Conservation (phyloP, 2,797 vertebrate genomes). For the Carcharodon carcharias region DNA sequence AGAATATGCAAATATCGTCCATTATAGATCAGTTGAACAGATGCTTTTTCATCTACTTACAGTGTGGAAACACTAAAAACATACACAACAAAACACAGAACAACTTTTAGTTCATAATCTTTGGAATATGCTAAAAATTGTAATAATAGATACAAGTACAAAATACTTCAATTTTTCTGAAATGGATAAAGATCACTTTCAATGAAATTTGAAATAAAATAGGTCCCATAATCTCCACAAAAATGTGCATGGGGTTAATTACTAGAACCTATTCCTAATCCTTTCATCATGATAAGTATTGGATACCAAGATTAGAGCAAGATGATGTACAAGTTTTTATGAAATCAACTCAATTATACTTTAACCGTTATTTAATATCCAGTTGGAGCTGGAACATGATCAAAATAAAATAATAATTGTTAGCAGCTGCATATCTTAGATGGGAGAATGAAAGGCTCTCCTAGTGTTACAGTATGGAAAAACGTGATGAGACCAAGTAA, state of each 20-base stretch:
- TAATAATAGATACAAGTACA: background rate
- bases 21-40: background rate
- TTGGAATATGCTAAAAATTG: background rate
- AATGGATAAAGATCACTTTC: background rate
- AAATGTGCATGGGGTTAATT: background rate
- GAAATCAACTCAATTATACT: background rate
- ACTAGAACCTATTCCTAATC: background rate
- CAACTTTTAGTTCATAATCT: background rate
- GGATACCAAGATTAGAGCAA: background rate
- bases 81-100: background rate
- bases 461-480: background rate
- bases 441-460: background rate
- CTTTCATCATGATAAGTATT: background rate
- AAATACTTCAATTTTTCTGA: background rate
- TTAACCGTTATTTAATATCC: background rate
- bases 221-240: background rate
- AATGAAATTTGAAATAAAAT: background rate
- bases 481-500: background rate
- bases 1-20: background rate
- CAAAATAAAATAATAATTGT: constrained; percentile 8
- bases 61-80: background rate
- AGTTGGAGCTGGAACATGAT: background rate
- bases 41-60: background rate
- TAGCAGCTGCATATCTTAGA: background rate
- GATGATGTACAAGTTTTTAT: background rate